Percentiles rank a stretch among this genome's conserved stretches.
phyloP scores from a whole-genome alignment of 2,797 vertebrate genomes.

The Caiman crocodilus region DNA sequence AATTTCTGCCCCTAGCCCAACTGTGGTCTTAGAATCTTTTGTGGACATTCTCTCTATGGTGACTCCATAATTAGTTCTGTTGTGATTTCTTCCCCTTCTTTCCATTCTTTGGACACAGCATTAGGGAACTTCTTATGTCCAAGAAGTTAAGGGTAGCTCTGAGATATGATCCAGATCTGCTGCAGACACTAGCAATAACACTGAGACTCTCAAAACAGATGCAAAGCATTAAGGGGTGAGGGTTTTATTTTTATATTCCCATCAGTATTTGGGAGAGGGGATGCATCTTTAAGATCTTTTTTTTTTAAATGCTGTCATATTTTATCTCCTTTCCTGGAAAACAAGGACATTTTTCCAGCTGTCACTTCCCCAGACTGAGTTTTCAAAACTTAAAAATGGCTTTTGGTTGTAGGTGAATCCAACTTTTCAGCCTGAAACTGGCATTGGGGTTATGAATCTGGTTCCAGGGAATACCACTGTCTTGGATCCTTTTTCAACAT shows the following conservation, averaged over 20 bases:
- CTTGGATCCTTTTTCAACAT: not conserved
- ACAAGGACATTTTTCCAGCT: not conserved
- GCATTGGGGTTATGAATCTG: not conserved
- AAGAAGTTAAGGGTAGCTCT: not conserved
- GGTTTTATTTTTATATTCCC: not conserved
- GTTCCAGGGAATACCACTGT: not conserved
- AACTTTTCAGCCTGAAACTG: not conserved
- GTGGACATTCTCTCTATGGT: not conserved
- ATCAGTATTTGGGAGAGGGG: not conserved
- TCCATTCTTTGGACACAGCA: not conserved
- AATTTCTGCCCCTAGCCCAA: too few relatives aligned
- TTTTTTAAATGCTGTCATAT: not conserved
- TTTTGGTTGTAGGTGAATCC: not conserved
- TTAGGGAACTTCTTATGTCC: not conserved
- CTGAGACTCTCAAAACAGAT: too few relatives aligned
- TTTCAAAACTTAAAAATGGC: not conserved
- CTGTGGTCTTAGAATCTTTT: not conserved
- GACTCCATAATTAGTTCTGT: not conserved
- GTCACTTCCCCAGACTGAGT: not conserved
- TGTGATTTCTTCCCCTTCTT: not conserved
- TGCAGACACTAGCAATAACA: not conserved
- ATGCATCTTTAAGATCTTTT: not conserved
- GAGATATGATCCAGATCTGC: not conserved
- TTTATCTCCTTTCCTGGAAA: not conserved
- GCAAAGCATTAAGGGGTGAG: too few relatives aligned